Percentiles rank a stretch among this genome's conserved stretches.
These are phyloP conservation scores for Ophion costatus DNA, from an alignment of 2,888 invertebrate genomes.

Conservation along the genomic window DNA sequence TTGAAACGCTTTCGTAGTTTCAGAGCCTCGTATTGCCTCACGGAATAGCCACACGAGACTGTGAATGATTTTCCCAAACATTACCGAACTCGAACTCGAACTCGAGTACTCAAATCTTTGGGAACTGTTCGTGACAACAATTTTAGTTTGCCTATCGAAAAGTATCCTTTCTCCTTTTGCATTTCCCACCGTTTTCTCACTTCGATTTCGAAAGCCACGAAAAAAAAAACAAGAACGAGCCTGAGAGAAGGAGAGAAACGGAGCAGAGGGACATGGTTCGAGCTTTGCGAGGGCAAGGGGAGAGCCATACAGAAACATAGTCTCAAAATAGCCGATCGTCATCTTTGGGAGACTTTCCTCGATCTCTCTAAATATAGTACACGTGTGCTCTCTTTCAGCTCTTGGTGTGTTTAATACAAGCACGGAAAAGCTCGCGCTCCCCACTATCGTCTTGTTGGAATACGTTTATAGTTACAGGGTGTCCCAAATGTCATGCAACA, in stretches of 20 bases:
- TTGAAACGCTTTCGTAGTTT: slow-evolving; percentile 23
- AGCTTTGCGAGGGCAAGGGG: slow-evolving; percentile 54
- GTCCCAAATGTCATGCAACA: too few relatives aligned
- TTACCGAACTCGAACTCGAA: slow-evolving; percentile 40
- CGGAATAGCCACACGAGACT: slow-evolving; percentile 6
- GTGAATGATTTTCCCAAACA: slow-evolving; percentile 16
- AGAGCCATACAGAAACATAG: slow-evolving; percentile 52
- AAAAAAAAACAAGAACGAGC: slow-evolving; percentile 21
- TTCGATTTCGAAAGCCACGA: slow-evolving; percentile 43
- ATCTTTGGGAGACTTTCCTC: slow-evolving; percentile 72
- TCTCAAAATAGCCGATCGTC: slow-evolving; percentile 77
- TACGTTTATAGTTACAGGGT: too few relatives aligned
- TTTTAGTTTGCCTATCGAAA: slow-evolving; percentile 20
- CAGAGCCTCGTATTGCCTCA: not conserved
- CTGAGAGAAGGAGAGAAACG: slow-evolving; percentile 1
- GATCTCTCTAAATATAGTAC: slow-evolving; percentile 71
- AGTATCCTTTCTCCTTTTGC: slow-evolving; percentile 24
- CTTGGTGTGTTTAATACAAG: slow-evolving; percentile 55
- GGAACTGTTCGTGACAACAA: not conserved
- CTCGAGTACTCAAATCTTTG: slow-evolving; percentile 18
- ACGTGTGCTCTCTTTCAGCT: slow-evolving; percentile 41
- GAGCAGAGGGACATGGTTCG: slow-evolving; percentile 42
- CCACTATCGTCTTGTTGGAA: slow-evolving; percentile 41
- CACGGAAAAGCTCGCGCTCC: slow-evolving; percentile 66
- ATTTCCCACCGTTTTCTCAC: slow-evolving; percentile 46